Conservation (phyloP, 2,113 vertebrate species). For the Tyrannus savana region DNA sequence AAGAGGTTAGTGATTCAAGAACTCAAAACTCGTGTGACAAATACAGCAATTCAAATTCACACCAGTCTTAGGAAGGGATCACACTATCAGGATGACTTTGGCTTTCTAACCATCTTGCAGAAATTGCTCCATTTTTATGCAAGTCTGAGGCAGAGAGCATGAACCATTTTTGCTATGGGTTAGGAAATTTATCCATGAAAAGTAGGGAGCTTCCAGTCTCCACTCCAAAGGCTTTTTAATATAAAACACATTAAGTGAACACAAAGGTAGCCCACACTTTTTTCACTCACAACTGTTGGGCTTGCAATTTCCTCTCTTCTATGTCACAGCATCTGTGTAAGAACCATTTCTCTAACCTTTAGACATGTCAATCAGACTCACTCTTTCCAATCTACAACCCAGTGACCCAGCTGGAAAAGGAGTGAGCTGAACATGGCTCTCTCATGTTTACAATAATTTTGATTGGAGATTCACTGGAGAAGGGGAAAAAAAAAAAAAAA, state of each 20-base stretch:
- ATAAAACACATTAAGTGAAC: background rate
- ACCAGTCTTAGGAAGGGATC: background rate
- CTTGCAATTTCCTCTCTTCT: background rate
- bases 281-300: background rate
- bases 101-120: background rate
- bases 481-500: no score
- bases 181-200: background rate
- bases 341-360: background rate
- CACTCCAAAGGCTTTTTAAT: background rate
- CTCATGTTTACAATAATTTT: background rate
- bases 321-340: background rate
- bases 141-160: background rate
- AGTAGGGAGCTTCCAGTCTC: background rate
- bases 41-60: background rate
- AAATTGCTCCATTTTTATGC: background rate
- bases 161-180: background rate
- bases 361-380: background rate
- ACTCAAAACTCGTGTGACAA: background rate
- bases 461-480: background rate
- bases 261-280: background rate
- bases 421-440: background rate
- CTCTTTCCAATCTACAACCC: background rate
- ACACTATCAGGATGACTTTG: background rate
- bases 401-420: background rate
- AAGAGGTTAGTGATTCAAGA: background rate